These are phyloP conservation scores for Arizona elegans DNA, from an alignment of 2,113 vertebrate species.

Conservation along the genomic window DNA sequence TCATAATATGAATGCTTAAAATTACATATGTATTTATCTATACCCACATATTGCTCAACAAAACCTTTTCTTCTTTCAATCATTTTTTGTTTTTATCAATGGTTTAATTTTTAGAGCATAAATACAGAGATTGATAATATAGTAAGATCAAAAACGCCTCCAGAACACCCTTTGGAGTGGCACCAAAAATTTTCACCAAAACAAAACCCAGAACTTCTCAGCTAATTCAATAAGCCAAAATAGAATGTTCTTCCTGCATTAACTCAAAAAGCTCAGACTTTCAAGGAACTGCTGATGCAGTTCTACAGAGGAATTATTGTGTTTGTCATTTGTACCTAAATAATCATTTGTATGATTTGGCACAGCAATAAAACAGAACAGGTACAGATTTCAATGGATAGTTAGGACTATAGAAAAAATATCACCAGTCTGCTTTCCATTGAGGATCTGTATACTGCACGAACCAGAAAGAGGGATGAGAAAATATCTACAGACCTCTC, in stretches of 20 bases:
- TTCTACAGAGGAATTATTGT: background rate
- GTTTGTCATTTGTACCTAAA: background rate
- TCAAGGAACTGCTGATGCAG: background rate
- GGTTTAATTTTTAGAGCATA: background rate
- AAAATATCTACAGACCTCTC: background rate
- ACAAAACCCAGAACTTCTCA: conserved; percentile 7
- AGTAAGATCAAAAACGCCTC: background rate
- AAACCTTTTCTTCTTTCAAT: background rate
- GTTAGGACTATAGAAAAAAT: background rate
- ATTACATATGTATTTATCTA: background rate
- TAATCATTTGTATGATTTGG: background rate
- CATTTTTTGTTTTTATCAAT: background rate
- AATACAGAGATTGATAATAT: background rate
- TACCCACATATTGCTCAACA: background rate
- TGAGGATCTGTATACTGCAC: background rate
- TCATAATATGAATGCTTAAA: background rate
- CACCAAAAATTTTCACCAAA: conserved; percentile 4
- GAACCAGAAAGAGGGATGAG: background rate
- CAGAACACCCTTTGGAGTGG: background rate
- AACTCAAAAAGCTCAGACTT: background rate
- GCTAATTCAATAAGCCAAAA: conserved; percentile 26
- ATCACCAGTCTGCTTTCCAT: background rate
- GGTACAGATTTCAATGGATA: background rate
- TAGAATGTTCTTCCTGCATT: background rate
- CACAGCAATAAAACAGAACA: background rate